phyloP scores from a whole-genome alignment of 2,797 vertebrate genomes.

The Tenualosa thibaudeaui region DNA sequence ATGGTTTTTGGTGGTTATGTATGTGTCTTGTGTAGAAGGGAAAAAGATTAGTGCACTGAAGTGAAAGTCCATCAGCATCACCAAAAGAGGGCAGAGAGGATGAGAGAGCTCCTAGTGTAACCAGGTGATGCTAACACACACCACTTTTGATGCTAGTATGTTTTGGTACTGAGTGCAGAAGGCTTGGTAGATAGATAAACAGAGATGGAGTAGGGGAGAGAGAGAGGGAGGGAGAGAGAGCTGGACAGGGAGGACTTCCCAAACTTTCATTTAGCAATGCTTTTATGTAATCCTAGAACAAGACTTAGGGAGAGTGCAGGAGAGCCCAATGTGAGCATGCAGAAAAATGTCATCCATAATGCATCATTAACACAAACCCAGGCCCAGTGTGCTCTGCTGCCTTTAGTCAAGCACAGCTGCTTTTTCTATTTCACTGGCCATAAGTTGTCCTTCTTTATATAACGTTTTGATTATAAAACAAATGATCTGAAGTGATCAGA shows the following conservation, averaged over 20 bases:
- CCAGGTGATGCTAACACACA: background rate
- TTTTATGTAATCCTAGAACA: constrained; percentile 57
- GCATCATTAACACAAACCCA: constrained; percentile 42
- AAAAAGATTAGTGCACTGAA: background rate
- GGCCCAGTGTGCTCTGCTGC: background rate
- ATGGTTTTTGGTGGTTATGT: background rate
- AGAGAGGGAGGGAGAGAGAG: background rate
- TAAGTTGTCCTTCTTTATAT: constrained; percentile 15
- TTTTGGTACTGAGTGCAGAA: constrained; percentile 12
- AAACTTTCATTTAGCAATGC: background rate
- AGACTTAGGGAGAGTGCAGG: constrained; percentile 45
- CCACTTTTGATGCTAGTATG: background rate
- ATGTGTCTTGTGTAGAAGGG: background rate
- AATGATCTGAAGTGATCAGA: background rate
- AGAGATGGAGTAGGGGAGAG: background rate
- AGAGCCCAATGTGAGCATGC: constrained; percentile 35
- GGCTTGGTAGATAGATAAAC: constrained; percentile 2
- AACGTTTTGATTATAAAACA: constrained; percentile 28
- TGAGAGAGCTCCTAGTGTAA: background rate
- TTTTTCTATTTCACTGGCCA: background rate
- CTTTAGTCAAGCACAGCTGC: background rate
- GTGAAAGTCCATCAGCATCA: background rate
- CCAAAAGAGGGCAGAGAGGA: background rate
- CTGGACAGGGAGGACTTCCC: background rate
- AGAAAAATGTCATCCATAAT: constrained; percentile 54